Evolutionary conservation across 2,888 invertebrate genomes (phyloP).

Genomic region (Eupithecia vulgata): DNA sequence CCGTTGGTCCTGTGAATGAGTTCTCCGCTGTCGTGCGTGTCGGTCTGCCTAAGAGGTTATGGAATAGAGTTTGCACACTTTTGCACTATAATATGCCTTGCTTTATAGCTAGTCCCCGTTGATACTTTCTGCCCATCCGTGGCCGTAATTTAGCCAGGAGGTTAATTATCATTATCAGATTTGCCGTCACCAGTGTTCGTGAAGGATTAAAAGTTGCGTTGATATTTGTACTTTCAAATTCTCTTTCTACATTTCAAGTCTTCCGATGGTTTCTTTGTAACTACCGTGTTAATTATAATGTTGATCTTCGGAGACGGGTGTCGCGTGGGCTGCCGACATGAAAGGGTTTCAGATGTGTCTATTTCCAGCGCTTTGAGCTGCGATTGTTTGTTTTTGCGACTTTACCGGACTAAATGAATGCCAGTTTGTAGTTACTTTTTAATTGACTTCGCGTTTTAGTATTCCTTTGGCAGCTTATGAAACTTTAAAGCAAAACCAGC

Average conservation of each 20-base stretch:
- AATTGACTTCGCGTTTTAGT: constrained; percentile 26
- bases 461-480: constrained; percentile 11
- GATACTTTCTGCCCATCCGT: too few relatives aligned
- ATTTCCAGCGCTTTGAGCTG: constrained; percentile 79
- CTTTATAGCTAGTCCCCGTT: too few relatives aligned
- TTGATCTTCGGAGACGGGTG: constrained; percentile 50
- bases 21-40: too few relatives aligned
- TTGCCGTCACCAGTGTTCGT: too few relatives aligned
- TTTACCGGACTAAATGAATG: constrained; percentile 53
- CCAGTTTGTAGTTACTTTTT: constrained; percentile 33
- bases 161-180: too few relatives aligned
- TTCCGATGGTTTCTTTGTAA: constrained; percentile 32
- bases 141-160: too few relatives aligned
- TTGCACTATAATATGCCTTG: too few relatives aligned
- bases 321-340: constrained; percentile 69
- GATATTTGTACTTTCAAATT: neutral
- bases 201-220: neutral
- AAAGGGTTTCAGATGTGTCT: constrained; percentile 79
- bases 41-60: too few relatives aligned
- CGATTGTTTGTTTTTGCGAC: constrained; percentile 79
- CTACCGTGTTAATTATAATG: constrained; percentile 45
- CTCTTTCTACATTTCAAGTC: constrained; percentile 14
- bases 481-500: neutral
- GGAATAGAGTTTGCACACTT: too few relatives aligned
- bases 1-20: too few relatives aligned